Evolutionary conservation across 37 sponge, comb jelly and placozoan genomes (phyloP).

Genomic region (Theonella swinhoei): DNA sequence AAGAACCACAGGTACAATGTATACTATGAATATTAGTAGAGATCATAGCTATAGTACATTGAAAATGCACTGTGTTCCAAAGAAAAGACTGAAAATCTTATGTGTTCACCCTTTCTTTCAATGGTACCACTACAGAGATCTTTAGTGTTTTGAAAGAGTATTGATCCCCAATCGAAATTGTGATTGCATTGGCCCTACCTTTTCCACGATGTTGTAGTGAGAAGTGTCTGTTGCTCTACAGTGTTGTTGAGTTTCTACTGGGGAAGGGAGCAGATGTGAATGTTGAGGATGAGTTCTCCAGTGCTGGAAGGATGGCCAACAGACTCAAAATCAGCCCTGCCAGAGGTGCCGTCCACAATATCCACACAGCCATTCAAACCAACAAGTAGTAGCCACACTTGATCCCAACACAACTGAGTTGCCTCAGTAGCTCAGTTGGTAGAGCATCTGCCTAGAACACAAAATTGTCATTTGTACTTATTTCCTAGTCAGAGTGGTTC

Average conservation of each 20-base stretch:
- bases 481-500: too few species aligned
- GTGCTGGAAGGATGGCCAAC: constrained; percentile 57
- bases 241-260: constrained; percentile 54
- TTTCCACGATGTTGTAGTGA: background rate
- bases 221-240: background rate
- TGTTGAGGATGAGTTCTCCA: constrained; percentile 77
- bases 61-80: too few species aligned
- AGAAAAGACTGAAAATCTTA: too few species aligned
- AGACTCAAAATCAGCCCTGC: constrained; percentile 1
- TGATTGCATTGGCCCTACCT: background rate
- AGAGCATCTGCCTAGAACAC: too few species aligned
- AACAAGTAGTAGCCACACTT: too few species aligned
- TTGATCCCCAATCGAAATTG: too few species aligned
- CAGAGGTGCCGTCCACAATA: too few species aligned
- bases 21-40: background rate
- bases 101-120: background rate
- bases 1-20: constrained; percentile 25
- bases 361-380: too few species aligned
- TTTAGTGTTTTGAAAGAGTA: too few species aligned
- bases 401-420: too few species aligned
- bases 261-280: constrained; percentile 83
- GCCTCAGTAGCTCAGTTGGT: too few species aligned
- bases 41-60: background rate
- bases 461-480: too few species aligned
- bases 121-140: background rate